Evolutionary conservation across 1,140 invertebrate genomes (phyloP).

Genomic region (Parasteatoda tepidariorum): DNA sequence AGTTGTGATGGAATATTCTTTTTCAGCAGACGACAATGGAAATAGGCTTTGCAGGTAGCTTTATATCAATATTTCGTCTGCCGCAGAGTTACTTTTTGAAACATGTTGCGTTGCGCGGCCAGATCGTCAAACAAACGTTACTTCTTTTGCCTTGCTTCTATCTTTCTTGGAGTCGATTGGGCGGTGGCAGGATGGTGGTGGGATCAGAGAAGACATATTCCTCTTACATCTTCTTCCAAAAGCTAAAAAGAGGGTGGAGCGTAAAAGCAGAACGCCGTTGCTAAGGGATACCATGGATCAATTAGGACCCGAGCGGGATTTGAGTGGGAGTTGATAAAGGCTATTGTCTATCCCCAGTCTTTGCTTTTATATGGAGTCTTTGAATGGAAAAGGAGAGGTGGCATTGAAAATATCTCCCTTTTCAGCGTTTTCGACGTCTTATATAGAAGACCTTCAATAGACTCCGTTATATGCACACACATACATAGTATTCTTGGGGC

Average conservation of each 20-base stretch:
- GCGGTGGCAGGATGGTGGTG: conserved; percentile 2
- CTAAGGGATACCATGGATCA: conserved; percentile 33
- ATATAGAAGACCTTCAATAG: conserved; percentile 14
- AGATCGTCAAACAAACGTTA: conserved; percentile 20
- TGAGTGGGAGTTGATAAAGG: conserved; percentile 53
- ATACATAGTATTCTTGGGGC: conserved; percentile 18
- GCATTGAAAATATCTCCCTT: conserved; percentile 50
- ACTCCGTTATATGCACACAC: conserved; percentile 32
- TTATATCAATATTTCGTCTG: background rate
- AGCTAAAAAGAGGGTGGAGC: conserved; percentile 51
- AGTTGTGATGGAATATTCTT: background rate
- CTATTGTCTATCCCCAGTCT: conserved; percentile 28
- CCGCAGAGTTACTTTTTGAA: background rate
- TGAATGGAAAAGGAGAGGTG: conserved; percentile 35
- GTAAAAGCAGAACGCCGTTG: conserved; percentile 32
- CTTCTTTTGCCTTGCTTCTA: background rate
- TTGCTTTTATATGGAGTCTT: conserved; percentile 16
- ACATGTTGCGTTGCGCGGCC: conserved; percentile 4
- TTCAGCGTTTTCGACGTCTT: conserved; percentile 44
- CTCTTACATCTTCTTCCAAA: conserved; percentile 16
- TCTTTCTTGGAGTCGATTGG: conserved; percentile 16
- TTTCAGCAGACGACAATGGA: background rate
- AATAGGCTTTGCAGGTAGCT: background rate
- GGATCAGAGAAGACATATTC: background rate
- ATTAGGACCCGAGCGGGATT: conserved; percentile 39